These are phyloP conservation scores for Trogon melanurus DNA, from an alignment of 2,113 vertebrate species.

Conservation along the genomic window DNA sequence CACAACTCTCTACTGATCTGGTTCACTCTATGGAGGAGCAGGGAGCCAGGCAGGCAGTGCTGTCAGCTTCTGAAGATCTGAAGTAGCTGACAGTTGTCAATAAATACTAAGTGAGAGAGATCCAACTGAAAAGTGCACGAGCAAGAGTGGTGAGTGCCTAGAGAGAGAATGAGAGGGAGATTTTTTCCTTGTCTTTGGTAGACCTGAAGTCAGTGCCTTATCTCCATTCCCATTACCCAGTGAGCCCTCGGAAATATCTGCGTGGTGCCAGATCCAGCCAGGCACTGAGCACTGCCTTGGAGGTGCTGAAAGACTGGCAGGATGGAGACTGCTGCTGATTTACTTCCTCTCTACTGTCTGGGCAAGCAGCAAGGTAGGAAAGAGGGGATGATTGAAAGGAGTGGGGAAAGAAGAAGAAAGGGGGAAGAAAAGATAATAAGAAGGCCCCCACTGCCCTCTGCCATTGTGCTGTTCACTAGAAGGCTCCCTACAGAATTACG, in stretches of 20 bases:
- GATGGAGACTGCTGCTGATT: neutral
- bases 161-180: neutral
- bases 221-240: neutral
- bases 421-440: slow-evolving; percentile 64
- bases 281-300: neutral
- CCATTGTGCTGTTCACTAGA: slow-evolving; percentile 61
- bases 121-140: neutral
- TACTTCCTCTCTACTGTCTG: neutral
- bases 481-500: slow-evolving; percentile 72
- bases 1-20: neutral
- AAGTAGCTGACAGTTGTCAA: neutral
- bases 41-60: neutral
- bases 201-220: neutral
- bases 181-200: neutral
- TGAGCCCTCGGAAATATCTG: neutral
- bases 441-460: slow-evolving; percentile 65
- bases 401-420: slow-evolving; percentile 31
- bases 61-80: neutral
- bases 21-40: neutral
- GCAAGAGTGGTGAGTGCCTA: neutral
- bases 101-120: neutral
- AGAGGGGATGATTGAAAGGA: slow-evolving; percentile 45
- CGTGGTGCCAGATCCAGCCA: rapidly evolving
- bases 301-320: neutral
- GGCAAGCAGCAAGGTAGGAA: neutral